Percentiles rank a stretch among this genome's conserved stretches.
phyloP scores from a whole-genome alignment of 2,113 vertebrate species.

The Lepidothrix coronata region DNA sequence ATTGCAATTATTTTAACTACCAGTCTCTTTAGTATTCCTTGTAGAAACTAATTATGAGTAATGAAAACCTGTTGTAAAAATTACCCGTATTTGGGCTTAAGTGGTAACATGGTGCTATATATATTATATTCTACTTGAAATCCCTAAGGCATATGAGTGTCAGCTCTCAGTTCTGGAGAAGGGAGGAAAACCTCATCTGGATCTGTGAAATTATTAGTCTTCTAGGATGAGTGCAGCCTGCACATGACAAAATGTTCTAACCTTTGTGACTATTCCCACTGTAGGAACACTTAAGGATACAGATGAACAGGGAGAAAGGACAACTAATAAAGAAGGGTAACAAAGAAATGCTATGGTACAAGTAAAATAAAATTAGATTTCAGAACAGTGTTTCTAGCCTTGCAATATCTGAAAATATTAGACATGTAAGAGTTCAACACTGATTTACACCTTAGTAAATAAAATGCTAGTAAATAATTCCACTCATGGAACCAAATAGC shows the following conservation, averaged over 20 bases:
- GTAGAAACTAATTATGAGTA: background rate
- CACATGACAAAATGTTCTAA: background rate
- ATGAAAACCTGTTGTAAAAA: background rate
- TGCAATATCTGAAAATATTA: background rate
- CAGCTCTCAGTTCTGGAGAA: background rate
- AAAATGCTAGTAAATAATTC: background rate
- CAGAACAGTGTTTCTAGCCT: background rate
- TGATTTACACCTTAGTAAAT: background rate
- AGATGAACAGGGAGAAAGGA: background rate
- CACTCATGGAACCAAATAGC: background rate
- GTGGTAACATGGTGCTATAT: background rate
- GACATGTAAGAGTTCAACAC: background rate
- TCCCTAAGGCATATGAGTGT: background rate
- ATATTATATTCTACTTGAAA: background rate
- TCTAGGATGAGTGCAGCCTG: background rate
- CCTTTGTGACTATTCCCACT: background rate
- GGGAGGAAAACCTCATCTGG: background rate
- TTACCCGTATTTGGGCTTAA: background rate
- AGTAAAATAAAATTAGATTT: background rate
- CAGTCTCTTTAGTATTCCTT: background rate
- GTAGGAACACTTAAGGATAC: background rate
- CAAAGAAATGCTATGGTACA: background rate
- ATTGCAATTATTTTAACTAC: background rate
- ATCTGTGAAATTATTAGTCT: background rate
- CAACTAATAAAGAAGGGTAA: background rate